phyloP scores from a whole-genome alignment of 2,113 vertebrate genomes.

The Fulmarus glacialis region DNA sequence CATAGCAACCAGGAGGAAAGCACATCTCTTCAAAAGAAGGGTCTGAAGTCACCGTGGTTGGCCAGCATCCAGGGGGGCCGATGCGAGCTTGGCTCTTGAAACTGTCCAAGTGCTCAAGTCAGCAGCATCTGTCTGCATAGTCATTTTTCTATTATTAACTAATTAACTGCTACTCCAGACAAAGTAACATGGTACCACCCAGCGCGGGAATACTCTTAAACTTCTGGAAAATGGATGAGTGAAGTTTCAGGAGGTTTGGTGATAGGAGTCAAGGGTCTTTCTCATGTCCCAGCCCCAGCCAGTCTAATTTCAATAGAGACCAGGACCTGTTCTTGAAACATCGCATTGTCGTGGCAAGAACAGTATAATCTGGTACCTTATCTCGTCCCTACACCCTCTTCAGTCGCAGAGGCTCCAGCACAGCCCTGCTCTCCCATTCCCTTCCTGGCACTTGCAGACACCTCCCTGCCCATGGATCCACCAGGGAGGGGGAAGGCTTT shows the following conservation, averaged over 20 bases:
- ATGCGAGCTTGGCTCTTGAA: background rate
- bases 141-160: background rate
- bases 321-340: background rate
- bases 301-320: background rate
- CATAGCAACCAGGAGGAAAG: slow-evolving; percentile 20
- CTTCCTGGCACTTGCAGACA: background rate
- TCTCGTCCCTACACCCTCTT: background rate
- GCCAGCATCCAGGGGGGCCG: background rate
- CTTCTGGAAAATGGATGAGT: background rate
- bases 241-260: background rate
- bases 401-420: background rate
- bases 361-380: background rate
- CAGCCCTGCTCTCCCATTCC: background rate
- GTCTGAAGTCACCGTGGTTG: background rate
- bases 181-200: background rate
- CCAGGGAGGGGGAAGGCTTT: background rate
- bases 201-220: background rate
- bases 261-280: background rate
- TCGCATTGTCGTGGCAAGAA: fast-evolving
- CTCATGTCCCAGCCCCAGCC: background rate
- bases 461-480: background rate
- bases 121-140: background rate
- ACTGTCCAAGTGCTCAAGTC: background rate
- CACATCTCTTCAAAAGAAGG: background rate
- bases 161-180: background rate